Evolutionary conservation across 2,113 vertebrate species (phyloP), one percentile per base, ranked within the genome.

Genomic region (Nothobranchius furzeri): DNA sequence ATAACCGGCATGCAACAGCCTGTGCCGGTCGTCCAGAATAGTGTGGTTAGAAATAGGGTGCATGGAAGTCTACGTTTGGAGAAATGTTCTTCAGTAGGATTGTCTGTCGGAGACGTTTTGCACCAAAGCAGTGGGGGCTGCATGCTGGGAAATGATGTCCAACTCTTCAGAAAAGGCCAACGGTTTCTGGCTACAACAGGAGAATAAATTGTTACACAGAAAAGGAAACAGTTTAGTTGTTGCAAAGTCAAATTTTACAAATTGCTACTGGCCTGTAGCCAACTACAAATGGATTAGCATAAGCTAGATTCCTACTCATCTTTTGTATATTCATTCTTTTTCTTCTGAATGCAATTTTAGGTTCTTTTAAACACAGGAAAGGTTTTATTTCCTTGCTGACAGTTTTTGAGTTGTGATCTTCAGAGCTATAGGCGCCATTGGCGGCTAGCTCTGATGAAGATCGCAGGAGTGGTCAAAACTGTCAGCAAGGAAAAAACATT

Each of bases 121-220:
- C 83, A 84, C 78, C 47, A 69, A 3, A 12, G 48, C n/a, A n/a
- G 59, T 50, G 49, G 83, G 61, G 12, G 53, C 25, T 20, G 24
- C 53, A 73, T 86, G 30, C 76, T 69, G 70, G 66, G 75, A 69
- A 49, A 88, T 82, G 80, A 90, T 77, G 70, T 89, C 75, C 73
- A 83, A 88, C 59, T 93, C 90, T 68, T 93, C 92, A 65, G 92
- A 90, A 45, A 93, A 88, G 12, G 90, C 82, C 68, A 90, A 85
- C 52, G 81, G 90, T 87, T 90, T 92, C 78, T 70, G 89, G 91
- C 88, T 92, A 63, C 56, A 73, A 46, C 60, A 64, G 13, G 46
- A 11, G 9, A 45, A 75, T 48, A 0, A 67, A 68, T 58, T 78
- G 64, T 4, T 76, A 79, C 1, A 79, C 36, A 9, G 53, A 24